Evolutionary conservation across 2,113 vertebrate genomes (phyloP).

Genomic region (Nymphicus hollandicus): DNA sequence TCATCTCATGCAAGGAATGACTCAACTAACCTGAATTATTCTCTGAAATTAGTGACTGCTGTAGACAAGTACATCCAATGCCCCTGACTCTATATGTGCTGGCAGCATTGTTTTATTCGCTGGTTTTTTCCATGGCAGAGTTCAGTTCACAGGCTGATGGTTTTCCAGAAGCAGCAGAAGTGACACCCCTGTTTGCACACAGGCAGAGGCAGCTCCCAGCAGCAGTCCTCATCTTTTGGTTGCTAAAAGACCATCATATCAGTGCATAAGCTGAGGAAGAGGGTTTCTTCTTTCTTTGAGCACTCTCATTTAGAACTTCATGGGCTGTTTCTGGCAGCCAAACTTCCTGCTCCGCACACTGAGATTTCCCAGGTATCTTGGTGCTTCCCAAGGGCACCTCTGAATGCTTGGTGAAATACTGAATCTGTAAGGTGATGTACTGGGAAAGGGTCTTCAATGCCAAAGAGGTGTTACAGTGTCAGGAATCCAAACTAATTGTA

Average conservation of each 20-base stretch:
- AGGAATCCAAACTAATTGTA: background rate
- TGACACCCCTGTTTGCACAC: background rate
- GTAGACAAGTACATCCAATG: background rate
- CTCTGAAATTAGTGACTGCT: background rate
- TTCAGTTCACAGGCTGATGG: background rate
- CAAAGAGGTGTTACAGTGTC: background rate
- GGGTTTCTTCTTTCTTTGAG: background rate
- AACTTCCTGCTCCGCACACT: background rate
- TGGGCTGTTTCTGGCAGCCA: background rate
- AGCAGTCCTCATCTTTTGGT: background rate
- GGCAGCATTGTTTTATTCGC: background rate
- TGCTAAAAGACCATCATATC: background rate
- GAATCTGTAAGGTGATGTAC: background rate
- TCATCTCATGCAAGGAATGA: background rate
- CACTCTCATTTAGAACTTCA: background rate
- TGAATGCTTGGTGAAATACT: background rate
- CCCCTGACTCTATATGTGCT: background rate
- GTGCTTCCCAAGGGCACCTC: background rate
- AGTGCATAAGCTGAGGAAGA: background rate
- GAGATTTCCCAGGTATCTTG: background rate
- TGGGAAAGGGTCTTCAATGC: background rate
- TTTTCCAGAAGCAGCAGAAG: background rate
- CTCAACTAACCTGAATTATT: background rate
- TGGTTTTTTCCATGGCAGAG: background rate
- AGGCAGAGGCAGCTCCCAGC: background rate